Evolutionary conservation across 2,888 invertebrate species (phyloP).

Genomic region (Cerastis rubricosa): DNA sequence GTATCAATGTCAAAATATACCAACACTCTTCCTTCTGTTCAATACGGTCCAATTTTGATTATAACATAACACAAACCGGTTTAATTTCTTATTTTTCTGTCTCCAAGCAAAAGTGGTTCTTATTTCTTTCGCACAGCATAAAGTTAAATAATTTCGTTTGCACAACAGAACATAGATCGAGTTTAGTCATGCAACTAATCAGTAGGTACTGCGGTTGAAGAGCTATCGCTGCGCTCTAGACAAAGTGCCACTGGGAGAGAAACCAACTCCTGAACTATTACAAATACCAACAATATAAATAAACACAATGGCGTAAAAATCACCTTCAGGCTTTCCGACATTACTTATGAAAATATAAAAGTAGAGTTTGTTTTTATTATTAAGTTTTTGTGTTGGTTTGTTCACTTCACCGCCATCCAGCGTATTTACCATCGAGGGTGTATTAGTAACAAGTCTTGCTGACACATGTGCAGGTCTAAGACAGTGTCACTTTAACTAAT

Average conservation of each 20-base stretch:
- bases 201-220: constrained; percentile 67
- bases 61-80: constrained; percentile 30
- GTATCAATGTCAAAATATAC: neutral
- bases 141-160: constrained; percentile 9
- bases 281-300: constrained; percentile 5
- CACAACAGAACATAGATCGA: neutral
- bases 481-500: neutral
- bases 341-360: neutral
- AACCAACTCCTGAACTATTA: constrained; percentile 10
- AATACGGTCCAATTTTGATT: constrained; percentile 69
- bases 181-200: constrained; percentile 2
- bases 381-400: constrained; percentile 65
- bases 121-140: constrained; percentile 23
- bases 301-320: constrained; percentile 4
- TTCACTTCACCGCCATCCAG: constrained; percentile 69
- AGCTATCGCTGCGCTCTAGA: constrained; percentile 69
- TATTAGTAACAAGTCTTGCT: constrained; percentile 20
- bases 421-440: constrained; percentile 39
- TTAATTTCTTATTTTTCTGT: constrained; percentile 29
- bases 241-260: constrained; percentile 2
- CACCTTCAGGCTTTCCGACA: neutral
- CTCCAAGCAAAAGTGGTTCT: constrained; percentile 39
- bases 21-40: constrained; percentile 4
- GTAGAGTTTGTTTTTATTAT: constrained; percentile 48
- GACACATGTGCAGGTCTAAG: constrained; percentile 1